Base-by-base conservation (phyloP, 2,113 vertebrate species). In the Eupsittula cactorum region DNA sequence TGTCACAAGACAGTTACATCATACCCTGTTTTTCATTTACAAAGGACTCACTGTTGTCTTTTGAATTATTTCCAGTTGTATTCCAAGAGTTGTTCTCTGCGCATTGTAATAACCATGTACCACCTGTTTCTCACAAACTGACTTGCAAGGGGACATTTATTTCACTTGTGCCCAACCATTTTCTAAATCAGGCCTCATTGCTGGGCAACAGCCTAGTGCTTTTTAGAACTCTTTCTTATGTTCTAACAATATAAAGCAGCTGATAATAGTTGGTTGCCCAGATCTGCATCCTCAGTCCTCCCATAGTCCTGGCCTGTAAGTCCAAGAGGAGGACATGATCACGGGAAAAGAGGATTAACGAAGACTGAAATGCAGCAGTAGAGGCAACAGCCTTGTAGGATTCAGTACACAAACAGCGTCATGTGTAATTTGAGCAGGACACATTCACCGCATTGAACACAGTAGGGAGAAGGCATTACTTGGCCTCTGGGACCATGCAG, bases 11-110 rank as follows among this genome's bases (percentile, higher is more conserved):
- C 49, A 33, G 8, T 75, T 75, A 88, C 52, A 57, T 84, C 80
- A 94, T 12, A 90, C 8, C 63, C 65, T 84, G 65, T 8, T 92
- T 95, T 92, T 93, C 50, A 82, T 75, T 94, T 88, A 88, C 83
- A 92, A 68, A 37, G 18, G 79, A 68, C 24, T 86, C 64, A 52
- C 60, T 55, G 60, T 41, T 75, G 68, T 37, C 73, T 69, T 81
- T 64, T 75, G 62, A 96, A 71, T 88, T 42, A 29, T 80, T 67
- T 92, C 60, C 74, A 74, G 29, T 31, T 50, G 25, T 46, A 81
- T 60, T 88, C 35, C 71, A 80, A 77, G 46, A 64, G 25, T 24
- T 74, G 15, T 68, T 82, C 76, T 80, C 63, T 52, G 18, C 64
- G 33, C 47, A 21, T 41, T 77, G 35, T 18, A 88, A 63, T 55